Conservation (phyloP, 2,113 vertebrate species). For the Pangasianodon gigas region DNA sequence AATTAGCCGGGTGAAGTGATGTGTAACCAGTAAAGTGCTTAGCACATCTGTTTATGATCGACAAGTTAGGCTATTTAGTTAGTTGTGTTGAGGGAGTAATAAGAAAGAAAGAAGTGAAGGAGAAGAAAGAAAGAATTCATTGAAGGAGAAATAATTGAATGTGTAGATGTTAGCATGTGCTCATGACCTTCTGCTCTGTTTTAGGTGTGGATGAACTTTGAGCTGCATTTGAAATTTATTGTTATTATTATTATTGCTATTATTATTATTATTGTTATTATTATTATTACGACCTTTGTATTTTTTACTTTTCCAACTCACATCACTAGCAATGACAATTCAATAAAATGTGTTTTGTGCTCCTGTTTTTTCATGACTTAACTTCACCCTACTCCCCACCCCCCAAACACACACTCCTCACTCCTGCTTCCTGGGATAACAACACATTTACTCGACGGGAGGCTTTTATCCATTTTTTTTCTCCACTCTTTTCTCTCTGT, state of each 20-base stretch:
- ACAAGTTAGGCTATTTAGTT: neutral
- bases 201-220: neutral
- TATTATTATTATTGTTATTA: neutral
- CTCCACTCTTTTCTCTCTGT: constrained; percentile 76
- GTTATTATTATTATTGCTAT: neutral
- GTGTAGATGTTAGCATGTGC: neutral
- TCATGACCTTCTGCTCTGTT: neutral
- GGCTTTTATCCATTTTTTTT: constrained; percentile 67
- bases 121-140: neutral
- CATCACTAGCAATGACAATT: constrained; percentile 81
- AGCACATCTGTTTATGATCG: neutral
- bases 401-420: neutral
- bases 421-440: constrained; percentile 73
- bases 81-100: neutral
- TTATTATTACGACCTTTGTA: constrained; percentile 2
- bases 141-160: neutral
- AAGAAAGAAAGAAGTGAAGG: neutral
- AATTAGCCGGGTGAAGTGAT: no score
- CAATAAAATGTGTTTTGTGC: constrained; percentile 59
- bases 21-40: neutral
- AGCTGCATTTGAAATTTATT: neutral
- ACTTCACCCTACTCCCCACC: neutral
- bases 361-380: constrained; percentile 69
- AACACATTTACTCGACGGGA: constrained; percentile 86
- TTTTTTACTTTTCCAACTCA: constrained; percentile 63